phyloP scores from a whole-genome alignment of 2,113 vertebrate species.

The Mobula hypostoma region DNA sequence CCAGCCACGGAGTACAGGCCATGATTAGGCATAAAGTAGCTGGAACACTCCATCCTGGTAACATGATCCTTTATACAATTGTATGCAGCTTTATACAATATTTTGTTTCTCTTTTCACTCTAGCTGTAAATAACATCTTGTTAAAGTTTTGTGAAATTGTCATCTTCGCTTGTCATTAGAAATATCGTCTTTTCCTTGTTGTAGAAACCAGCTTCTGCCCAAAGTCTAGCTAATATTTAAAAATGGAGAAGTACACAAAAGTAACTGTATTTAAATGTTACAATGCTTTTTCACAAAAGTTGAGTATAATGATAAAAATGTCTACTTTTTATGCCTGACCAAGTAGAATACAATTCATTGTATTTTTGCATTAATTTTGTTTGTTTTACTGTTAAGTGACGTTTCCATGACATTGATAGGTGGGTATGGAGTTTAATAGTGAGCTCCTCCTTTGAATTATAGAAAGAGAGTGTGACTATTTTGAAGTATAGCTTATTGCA shows the following conservation, averaged over 20 bases:
- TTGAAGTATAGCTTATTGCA: conserved; percentile 37
- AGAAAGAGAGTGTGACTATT: conserved; percentile 24
- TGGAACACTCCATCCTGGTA: conserved; percentile 20
- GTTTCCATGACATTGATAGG: conserved; percentile 19
- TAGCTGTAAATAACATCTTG: conserved; percentile 35
- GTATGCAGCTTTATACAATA: conserved; percentile 3
- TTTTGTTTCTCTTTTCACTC: conserved; percentile 6
- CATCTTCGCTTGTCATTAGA: conserved; percentile 34
- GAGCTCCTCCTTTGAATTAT: conserved; percentile 24
- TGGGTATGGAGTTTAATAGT: not conserved
- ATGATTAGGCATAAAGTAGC: not conserved
- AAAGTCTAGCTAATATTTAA: conserved; percentile 38
- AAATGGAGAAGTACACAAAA: conserved; percentile 25
- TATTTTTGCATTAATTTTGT: conserved; percentile 37
- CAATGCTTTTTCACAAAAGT: conserved; percentile 34
- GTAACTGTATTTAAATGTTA: conserved; percentile 37
- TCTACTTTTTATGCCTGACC: conserved; percentile 36
- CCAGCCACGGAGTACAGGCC: not conserved
- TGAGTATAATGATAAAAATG: conserved; percentile 33
- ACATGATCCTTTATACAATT: conserved; percentile 6
- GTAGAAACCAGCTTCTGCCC: conserved; percentile 38
- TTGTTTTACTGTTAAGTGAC: conserved; percentile 26
- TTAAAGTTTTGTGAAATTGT: conserved; percentile 29
- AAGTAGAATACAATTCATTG: conserved; percentile 35
- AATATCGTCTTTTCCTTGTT: conserved; percentile 29